Evolutionary conservation across 2,797 vertebrate genomes (phyloP).

Genomic region (Pantherophis alleghaniensis): DNA sequence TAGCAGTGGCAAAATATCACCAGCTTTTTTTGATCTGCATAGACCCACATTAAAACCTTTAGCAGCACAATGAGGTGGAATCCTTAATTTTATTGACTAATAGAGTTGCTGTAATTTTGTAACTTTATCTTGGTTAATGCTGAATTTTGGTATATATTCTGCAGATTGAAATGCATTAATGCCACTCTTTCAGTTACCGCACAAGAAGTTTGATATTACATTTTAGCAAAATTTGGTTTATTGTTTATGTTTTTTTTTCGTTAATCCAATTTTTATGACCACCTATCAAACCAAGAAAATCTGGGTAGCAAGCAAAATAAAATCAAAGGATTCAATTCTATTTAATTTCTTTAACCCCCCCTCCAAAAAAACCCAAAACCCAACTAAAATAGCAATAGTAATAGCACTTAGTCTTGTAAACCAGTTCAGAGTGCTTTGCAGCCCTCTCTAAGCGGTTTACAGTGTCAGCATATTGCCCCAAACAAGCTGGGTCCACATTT

Average conservation of each 20-base stretch:
- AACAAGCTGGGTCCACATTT: background rate
- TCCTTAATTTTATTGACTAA: background rate
- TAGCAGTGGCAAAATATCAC: conserved; percentile 5
- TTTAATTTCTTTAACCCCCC: background rate
- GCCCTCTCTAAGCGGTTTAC: background rate
- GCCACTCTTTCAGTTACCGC: background rate
- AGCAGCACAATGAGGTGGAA: background rate
- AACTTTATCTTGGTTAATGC: background rate
- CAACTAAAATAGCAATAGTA: background rate
- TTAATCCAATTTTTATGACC: background rate
- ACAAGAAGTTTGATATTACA: background rate
- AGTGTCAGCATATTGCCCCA: background rate
- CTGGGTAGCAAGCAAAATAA: background rate
- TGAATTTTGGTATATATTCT: background rate
- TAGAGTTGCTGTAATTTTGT: background rate
- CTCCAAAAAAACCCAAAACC: background rate
- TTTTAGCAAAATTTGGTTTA: background rate
- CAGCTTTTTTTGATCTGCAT: background rate
- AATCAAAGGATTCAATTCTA: background rate
- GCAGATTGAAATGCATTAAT: background rate
- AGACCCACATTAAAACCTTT: background rate
- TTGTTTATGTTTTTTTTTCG: background rate
- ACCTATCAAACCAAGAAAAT: background rate
- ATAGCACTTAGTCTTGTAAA: background rate
- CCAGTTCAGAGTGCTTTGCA: background rate